These are phyloP conservation scores for Drosophila kambysellisi DNA, from an alignment of 2,888 invertebrate species.

Conservation along the genomic window DNA sequence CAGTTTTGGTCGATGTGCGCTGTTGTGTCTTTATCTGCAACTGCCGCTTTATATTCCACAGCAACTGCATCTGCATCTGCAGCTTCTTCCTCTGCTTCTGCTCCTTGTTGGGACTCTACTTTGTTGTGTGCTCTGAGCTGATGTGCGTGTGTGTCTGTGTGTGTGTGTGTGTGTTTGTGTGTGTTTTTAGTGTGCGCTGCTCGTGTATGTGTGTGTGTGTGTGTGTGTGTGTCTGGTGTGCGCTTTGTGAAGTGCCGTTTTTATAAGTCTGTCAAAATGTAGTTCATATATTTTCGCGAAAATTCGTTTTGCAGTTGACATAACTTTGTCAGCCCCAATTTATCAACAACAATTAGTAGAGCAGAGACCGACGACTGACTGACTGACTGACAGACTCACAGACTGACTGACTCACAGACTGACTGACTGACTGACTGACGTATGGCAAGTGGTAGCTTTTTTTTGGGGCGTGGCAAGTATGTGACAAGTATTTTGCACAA, in stretches of 20 bases:
- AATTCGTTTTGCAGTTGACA: slow-evolving; percentile 80
- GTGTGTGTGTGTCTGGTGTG: slow-evolving; percentile 13
- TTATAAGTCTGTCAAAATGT: slow-evolving; percentile 78
- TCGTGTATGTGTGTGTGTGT: slow-evolving; percentile 1
- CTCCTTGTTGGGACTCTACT: slow-evolving; percentile 60
- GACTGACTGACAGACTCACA: slow-evolving; percentile 36
- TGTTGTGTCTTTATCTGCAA: slow-evolving; percentile 67
- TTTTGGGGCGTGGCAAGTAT: slow-evolving; percentile 68
- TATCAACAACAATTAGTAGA: slow-evolving; percentile 80
- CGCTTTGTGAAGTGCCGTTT: slow-evolving; percentile 61
- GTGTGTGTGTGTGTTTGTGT: slow-evolving; percentile 22
- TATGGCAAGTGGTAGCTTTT: slow-evolving; percentile 40
- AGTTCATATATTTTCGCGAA: slow-evolving; percentile 78
- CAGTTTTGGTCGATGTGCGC: slow-evolving; percentile 40
- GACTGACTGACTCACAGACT: slow-evolving; percentile 20
- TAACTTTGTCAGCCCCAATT: slow-evolving; percentile 79
- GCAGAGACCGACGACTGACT: slow-evolving; percentile 52
- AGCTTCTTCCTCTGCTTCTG: slow-evolving; percentile 42
- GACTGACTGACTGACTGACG: slow-evolving; percentile 47
- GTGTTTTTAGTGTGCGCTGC: slow-evolving; percentile 8
- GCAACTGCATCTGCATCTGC: slow-evolving; percentile 48
- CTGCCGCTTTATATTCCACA: slow-evolving; percentile 60
- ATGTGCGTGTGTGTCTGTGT: not conserved
- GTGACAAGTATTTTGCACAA: slow-evolving; percentile 77
- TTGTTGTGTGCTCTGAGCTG: slow-evolving; percentile 35